Evolutionary conservation across 2,888 invertebrate genomes (phyloP), one percentile per base, ranked within the genome.

Genomic region (Trachelus iudaicus): DNA sequence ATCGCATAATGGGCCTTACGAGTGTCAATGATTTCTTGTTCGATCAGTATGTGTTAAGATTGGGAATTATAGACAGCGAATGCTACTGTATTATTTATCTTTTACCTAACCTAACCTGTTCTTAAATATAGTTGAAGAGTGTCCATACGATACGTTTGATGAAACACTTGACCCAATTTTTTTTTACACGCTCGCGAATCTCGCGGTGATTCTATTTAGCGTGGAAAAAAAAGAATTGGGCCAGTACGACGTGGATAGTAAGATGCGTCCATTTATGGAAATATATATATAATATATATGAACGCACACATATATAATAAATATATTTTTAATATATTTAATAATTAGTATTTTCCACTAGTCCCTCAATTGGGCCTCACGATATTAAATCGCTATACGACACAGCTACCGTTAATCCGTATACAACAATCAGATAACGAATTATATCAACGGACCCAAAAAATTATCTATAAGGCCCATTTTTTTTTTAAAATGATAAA

Each of bases 121-220:
- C 33, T 71, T 33, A 71, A 71, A 30, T 71, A 71, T 33, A 71
- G 30, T 30, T 3, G n/a, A 71, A 71, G 13, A 71, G 13, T 15
- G 34, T 11, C 34, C 11, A 34, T 34, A 33, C 9, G 11, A 71
- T 71, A 33, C 79, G 79, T 81, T 31, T 11, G 4, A 69, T 75
- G 56, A 77, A 75, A 74, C 79, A 82, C 81, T 85, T 82, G 85
- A 85, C 85, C 85, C 77, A 85, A 85, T 85, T 85, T 83, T 77
- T 77, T 23, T 40, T 77, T 23, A 23, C 75, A 77, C 40, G 34
- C 76, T 68, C 68, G 34, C 69, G 79, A 80, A 82, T 81, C 77
- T 76, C 77, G 40, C 74, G 71, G 69, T 73, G 76, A 81, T 75
- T 82, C 35, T 75, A 40, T 73, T 69, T 75, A 30, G 13, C 0